Conservation (phyloP, 1,140 invertebrate genomes). For the Eulimnadia texana region DNA sequence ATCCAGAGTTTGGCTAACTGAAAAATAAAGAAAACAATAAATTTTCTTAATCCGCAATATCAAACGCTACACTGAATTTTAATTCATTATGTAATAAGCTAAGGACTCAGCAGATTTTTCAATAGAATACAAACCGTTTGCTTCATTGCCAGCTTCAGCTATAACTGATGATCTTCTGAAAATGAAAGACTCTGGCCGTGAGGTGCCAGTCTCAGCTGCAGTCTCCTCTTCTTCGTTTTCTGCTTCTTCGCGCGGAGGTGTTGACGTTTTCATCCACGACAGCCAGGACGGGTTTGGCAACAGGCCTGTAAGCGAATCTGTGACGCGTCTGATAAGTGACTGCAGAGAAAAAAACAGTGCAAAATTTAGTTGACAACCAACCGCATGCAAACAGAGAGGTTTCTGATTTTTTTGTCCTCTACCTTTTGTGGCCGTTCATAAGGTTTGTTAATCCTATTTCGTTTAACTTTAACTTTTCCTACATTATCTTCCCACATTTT, state of each 20-base stretch:
- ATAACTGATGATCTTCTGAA: not conserved
- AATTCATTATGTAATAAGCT: no score
- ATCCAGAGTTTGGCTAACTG: not conserved
- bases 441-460: slow-evolving; percentile 10
- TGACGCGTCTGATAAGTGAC: slow-evolving; percentile 13
- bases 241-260: not conserved
- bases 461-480: slow-evolving; percentile 13
- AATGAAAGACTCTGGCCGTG: slow-evolving; percentile 5
- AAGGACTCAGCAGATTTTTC: no score
- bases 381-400: no score
- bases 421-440: slow-evolving; percentile 15
- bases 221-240: slow-evolving; percentile 4
- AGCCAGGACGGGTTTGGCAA: slow-evolving; percentile 14
- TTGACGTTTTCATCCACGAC: slow-evolving; percentile 4
- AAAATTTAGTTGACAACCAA: not conserved
- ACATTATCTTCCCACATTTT: slow-evolving; percentile 16
- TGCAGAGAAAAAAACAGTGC: not conserved
- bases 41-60: no score
- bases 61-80: no score
- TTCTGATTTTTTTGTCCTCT: no score
- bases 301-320: slow-evolving; percentile 13
- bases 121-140: no score
- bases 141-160: no score
- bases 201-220: not conserved
- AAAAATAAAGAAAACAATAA: no score